phyloP scores from a whole-genome alignment of 2,797 vertebrate species.

The Petrocephalus schoutedeni region DNA sequence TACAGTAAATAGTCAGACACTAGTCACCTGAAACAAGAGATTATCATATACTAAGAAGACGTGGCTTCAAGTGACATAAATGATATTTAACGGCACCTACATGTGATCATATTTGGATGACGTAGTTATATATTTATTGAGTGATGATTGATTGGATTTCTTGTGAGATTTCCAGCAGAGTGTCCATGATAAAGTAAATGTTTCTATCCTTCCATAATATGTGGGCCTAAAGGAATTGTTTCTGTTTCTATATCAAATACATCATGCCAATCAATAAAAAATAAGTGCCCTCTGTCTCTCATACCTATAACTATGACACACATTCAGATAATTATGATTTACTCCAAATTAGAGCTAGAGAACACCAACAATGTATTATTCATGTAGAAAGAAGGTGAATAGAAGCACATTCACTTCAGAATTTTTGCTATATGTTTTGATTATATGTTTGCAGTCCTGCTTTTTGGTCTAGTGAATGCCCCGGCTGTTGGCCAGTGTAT shows the following conservation, averaged over 20 bases:
- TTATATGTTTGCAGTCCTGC: background rate
- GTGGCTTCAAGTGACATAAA: background rate
- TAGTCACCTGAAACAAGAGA: background rate
- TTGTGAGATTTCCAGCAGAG: background rate
- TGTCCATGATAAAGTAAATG: background rate
- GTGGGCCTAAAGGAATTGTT: background rate
- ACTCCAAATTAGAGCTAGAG: background rate
- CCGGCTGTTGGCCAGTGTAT: background rate
- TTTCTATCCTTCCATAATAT: background rate
- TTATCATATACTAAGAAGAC: background rate
- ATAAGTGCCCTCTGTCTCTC: background rate
- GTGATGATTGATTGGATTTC: background rate
- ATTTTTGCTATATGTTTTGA: background rate
- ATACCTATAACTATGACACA: background rate
- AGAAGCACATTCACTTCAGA: background rate
- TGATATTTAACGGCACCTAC: background rate
- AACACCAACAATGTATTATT: background rate
- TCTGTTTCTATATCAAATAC: background rate
- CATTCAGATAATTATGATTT: background rate
- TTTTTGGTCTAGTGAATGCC: background rate
- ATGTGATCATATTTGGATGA: background rate
- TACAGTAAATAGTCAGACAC: background rate
- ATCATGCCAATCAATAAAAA: background rate
- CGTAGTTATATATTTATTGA: background rate
- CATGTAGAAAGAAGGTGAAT: background rate